phyloP scores from a whole-genome alignment of 2,113 vertebrate species.

The Mastomys coucha region DNA sequence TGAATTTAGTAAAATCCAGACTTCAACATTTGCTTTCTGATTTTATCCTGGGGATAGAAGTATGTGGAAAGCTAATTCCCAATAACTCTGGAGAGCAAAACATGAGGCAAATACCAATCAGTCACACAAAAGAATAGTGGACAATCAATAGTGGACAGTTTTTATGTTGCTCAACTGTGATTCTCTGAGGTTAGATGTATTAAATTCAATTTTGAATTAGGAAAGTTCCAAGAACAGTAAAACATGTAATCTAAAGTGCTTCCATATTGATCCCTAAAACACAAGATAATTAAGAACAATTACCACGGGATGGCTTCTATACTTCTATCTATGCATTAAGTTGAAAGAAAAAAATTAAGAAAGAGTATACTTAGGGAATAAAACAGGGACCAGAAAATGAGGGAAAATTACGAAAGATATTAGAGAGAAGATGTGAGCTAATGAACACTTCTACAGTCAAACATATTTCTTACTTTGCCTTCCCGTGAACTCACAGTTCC shows the following conservation, averaged over 20 bases:
- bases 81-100: neutral
- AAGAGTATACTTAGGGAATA: neutral
- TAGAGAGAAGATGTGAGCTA: neutral
- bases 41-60: no score
- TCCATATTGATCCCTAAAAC: neutral
- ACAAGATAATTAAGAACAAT: neutral
- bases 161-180: accelerated
- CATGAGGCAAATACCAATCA: neutral
- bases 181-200: neutral
- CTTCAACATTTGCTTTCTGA: neutral
- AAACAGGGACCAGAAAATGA: neutral
- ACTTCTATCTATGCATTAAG: neutral
- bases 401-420: neutral
- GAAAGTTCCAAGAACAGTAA: neutral
- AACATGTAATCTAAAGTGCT: neutral
- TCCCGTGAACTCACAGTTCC: constrained; percentile 31
- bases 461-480: constrained; percentile 61
- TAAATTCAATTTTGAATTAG: neutral
- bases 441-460: neutral
- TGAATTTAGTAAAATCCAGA: neutral
- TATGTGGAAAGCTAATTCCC: neutral
- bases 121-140: neutral
- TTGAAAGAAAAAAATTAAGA: neutral
- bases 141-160: no score
- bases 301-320: neutral